Percentiles rank a stretch among this genome's conserved stretches.
These are phyloP conservation scores for Apodemus speciosus DNA, from an alignment of 2,113 vertebrate genomes.

Conservation along the genomic window DNA sequence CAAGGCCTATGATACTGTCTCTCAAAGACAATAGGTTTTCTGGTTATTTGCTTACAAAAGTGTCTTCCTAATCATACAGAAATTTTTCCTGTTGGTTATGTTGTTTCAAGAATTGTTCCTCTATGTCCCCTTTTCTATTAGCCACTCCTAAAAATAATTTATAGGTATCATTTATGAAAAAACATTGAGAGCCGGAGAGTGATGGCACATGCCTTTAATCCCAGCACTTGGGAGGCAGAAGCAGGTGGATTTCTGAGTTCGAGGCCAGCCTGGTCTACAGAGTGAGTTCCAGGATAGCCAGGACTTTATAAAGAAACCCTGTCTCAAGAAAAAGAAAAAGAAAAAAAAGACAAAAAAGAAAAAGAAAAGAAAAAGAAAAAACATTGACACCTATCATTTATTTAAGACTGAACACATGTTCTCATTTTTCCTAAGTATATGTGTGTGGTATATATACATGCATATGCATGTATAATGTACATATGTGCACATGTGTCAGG, in stretches of 20 bases:
- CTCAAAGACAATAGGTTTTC: slow-evolving; percentile 22
- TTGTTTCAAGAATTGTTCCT: not conserved
- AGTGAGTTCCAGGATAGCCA: too few relatives aligned
- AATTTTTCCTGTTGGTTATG: not conserved
- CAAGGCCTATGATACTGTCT: not conserved
- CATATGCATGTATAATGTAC: too few relatives aligned
- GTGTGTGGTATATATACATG: not conserved
- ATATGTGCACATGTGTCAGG: not conserved
- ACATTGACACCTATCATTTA: not conserved
- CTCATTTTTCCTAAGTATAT: not conserved
- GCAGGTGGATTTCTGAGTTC: too few relatives aligned
- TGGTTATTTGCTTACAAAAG: not conserved
- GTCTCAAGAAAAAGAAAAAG: too few relatives aligned
- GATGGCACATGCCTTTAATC: too few relatives aligned
- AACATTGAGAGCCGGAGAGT: too few relatives aligned
- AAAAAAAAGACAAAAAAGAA: too few relatives aligned
- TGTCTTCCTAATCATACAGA: not conserved
- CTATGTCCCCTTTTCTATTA: not conserved
- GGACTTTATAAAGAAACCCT: too few relatives aligned
- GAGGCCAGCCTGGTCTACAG: too few relatives aligned
- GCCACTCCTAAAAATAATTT: not conserved
- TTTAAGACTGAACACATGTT: not conserved
- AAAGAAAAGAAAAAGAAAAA: too few relatives aligned
- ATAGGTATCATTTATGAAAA: not conserved
- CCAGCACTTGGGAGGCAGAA: too few relatives aligned